Conservation (phyloP, 1,140 invertebrate genomes). For the Battus philenor region DNA sequence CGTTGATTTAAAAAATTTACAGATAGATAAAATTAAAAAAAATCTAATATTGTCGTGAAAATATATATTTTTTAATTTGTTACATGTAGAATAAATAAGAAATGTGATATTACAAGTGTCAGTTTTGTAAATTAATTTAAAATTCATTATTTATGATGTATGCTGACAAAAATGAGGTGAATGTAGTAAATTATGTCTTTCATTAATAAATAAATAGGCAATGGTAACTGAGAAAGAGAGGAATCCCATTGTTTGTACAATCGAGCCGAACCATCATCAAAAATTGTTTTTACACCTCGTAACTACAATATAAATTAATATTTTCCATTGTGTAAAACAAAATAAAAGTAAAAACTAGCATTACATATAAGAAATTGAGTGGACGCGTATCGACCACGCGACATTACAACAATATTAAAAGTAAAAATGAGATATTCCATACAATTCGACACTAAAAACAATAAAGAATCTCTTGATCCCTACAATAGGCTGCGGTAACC, state of each 20-base stretch:
- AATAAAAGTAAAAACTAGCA: slow-evolving; percentile 38
- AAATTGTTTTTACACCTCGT: slow-evolving; percentile 16
- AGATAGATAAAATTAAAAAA: neutral
- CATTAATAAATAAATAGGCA: neutral
- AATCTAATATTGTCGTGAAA: neutral
- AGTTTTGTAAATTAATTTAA: too few species aligned
- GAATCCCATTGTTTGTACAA: neutral
- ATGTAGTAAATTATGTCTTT: slow-evolving; percentile 2
- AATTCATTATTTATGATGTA: too few species aligned
- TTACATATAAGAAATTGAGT: slow-evolving; percentile 40
- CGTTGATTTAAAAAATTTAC: neutral
- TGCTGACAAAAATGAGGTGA: too few species aligned
- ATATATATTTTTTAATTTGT: too few species aligned
- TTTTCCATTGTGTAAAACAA: slow-evolving; percentile 36
- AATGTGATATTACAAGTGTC: too few species aligned
- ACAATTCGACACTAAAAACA: slow-evolving; percentile 6
- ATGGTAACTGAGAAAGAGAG: slow-evolving; percentile 18
- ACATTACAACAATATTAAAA: slow-evolving; percentile 25
- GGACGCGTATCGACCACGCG: slow-evolving; percentile 25
- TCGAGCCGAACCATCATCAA: slow-evolving; percentile 9
- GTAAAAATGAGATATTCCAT: slow-evolving; percentile 23
- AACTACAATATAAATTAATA: slow-evolving; percentile 32
- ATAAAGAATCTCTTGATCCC: slow-evolving; percentile 1
- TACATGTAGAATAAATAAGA: too few species aligned
- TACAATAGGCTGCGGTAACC: neutral